These are phyloP conservation scores for Protobothrops flavoviridis DNA, from an alignment of 2,113 vertebrate species.

Conservation along the genomic window DNA sequence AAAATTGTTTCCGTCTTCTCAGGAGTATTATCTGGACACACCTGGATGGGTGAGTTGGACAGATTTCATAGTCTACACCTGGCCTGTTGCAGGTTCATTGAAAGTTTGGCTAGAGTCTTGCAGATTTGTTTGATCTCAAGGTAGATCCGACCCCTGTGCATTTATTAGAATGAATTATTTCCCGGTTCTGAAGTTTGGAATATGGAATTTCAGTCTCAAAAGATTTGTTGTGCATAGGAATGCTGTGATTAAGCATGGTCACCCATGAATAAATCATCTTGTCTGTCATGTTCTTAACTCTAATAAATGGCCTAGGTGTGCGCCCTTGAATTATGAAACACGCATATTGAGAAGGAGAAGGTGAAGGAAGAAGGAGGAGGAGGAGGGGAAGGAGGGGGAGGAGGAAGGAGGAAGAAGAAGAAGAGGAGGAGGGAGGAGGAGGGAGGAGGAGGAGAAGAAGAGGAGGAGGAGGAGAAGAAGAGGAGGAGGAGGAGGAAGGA, in stretches of 20 bases:
- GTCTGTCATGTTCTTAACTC: conserved; percentile 13
- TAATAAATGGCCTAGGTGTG: conserved; percentile 18
- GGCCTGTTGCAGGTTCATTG: neutral
- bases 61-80: neutral
- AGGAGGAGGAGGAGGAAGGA: too few relatives aligned
- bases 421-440: too few relatives aligned
- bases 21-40: neutral
- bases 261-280: conserved; percentile 42
- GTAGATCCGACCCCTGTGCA: neutral
- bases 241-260: conserved; percentile 38
- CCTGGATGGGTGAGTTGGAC: neutral
- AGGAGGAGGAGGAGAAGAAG: too few relatives aligned
- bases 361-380: too few relatives aligned
- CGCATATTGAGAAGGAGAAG: neutral
- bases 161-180: neutral
- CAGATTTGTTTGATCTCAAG: neutral
- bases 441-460: too few relatives aligned
- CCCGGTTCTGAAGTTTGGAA: neutral
- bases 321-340: neutral
- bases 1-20: neutral
- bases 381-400: too few relatives aligned
- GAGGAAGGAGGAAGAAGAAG: too few relatives aligned
- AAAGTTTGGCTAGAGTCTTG: neutral
- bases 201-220: neutral
- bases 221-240: conserved; percentile 38